Evolutionary conservation across 2,888 invertebrate genomes (phyloP).

Genomic region (Catotricha subobsoleta): DNA sequence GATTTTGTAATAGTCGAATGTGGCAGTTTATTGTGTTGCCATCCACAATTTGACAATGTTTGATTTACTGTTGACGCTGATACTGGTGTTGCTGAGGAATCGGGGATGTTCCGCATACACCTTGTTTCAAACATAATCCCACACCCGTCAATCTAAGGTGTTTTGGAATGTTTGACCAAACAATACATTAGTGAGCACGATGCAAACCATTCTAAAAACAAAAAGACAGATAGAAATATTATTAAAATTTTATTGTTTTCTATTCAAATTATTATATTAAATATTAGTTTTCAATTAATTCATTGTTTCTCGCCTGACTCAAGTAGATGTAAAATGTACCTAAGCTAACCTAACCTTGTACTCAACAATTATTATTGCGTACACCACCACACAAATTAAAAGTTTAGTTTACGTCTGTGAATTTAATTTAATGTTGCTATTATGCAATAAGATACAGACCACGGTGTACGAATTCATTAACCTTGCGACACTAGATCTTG

Average conservation of each 20-base stretch:
- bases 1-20: conserved; percentile 18
- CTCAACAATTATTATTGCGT: background rate
- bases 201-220: background rate
- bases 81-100: conserved; percentile 21
- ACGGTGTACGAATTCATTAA: too few relatives aligned
- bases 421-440: background rate
- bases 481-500: too few relatives aligned
- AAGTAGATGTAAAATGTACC: background rate
- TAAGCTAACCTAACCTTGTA: background rate
- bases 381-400: background rate
- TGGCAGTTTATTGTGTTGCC: conserved; percentile 15
- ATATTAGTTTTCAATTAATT: background rate
- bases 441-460: background rate
- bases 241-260: background rate
- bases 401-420: background rate
- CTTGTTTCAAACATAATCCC: conserved; percentile 55
- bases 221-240: background rate
- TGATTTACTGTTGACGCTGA: background rate
- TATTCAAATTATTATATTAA: background rate
- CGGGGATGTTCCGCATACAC: conserved; percentile 54
- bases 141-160: conserved; percentile 9
- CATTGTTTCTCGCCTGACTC: background rate
- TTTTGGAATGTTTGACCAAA: background rate
- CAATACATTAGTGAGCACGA: too few relatives aligned
- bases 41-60: conserved; percentile 13